Base-by-base conservation (phyloP, 2,888 invertebrate genomes). In the Phengaris alcon region DNA sequence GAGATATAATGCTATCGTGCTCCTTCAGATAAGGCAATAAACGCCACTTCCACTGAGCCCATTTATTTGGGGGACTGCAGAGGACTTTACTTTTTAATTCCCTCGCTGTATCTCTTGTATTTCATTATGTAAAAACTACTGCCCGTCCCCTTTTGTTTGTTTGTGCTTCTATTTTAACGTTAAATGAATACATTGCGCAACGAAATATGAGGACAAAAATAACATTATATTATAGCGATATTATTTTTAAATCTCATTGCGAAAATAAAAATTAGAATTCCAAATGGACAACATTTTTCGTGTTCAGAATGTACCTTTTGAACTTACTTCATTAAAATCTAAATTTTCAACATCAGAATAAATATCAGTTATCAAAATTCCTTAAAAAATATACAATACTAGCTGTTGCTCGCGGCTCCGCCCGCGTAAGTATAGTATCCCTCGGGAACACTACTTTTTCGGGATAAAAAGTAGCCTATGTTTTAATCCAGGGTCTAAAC, bases 21-120 rank as follows among this genome's bases (percentile, higher is more conserved):
- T 87, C 84, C 84, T 87, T 84, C 85, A 90, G 90, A 90, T 88
- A 90, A 89, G 86, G 86, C 88, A 88, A 90, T 91, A 90, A 91
- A 90, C 87, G 88, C 87, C 89, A 88, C 88, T 90, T 85, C 87
- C 87, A 87, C 85, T 87, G 87, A 88, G 80, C 87, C 87, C 87
- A 86, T 90, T 90, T 88, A 88, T 89, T 89, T 85, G 83, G 84
- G 85, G 85, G 87, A 87, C 84, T 88, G 85, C 85, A 88, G 82
- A 85, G 81, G 83, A 86, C 82, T 86, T 84, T 13, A 72, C 80
- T 86, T 88, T 90, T 89, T 89, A 86, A 88, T 87, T 88, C 85
- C 82, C 81, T 80, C 78, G 80, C 76, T 78, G 81, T 79, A 81
- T 84, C 82, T 83, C 79, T 81, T 82, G 82, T 81, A 82, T 87